These are phyloP conservation scores for Abrostola tripartita DNA, from an alignment of 2,888 invertebrate species.

Conservation along the genomic window DNA sequence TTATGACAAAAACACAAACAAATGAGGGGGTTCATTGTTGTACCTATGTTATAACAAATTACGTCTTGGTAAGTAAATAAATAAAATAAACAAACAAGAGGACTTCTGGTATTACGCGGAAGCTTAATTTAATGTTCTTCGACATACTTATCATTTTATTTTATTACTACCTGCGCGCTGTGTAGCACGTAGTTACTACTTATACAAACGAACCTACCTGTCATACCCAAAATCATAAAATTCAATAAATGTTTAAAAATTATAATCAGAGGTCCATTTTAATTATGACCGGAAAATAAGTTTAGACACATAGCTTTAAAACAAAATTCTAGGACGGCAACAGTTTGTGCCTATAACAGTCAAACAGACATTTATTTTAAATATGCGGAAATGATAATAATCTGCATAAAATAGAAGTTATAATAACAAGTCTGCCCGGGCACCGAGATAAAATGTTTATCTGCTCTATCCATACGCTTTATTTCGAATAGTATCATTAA, in stretches of 20 bases:
- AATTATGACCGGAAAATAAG: background rate
- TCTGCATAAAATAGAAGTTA: constrained; percentile 32
- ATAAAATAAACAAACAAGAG: constrained; percentile 26
- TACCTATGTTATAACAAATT: constrained; percentile 19
- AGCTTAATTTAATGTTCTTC: constrained; percentile 19
- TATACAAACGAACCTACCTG: too few relatives aligned
- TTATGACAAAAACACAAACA: too few relatives aligned
- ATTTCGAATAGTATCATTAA: constrained; percentile 48
- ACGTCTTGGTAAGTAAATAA: constrained; percentile 29
- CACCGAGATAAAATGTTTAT: constrained; percentile 47
- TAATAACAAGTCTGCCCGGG: constrained; percentile 37
- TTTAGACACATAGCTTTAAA: background rate
- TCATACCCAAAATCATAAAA: too few relatives aligned
- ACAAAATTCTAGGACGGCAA: background rate
- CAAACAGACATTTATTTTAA: constrained; percentile 8
- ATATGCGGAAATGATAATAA: constrained; percentile 33
- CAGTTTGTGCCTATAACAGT: background rate
- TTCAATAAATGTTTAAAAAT: background rate
- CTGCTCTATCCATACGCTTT: constrained; percentile 43
- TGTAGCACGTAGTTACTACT: background rate
- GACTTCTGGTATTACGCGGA: constrained; percentile 46
- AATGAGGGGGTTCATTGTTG: background rate
- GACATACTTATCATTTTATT: background rate
- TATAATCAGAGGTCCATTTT: background rate
- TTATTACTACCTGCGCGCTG: background rate